Conservation (phyloP, 2,888 invertebrate genomes). For the Iselma pallidipennis region DNA sequence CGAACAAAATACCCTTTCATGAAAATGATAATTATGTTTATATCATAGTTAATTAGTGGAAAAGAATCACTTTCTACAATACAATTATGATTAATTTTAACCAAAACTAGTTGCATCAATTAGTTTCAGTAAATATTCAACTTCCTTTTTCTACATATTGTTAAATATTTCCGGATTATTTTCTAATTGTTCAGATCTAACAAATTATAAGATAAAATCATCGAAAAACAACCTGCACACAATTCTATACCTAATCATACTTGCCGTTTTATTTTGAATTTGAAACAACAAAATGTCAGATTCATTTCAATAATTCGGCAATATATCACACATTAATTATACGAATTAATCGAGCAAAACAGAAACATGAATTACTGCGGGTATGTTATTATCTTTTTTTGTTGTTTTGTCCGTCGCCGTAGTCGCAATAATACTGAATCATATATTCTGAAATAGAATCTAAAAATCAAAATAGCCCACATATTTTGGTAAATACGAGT, state of each 20-base stretch:
- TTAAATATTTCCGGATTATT: conserved; percentile 11
- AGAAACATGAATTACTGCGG: too few relatives aligned
- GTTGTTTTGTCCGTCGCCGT: conserved; percentile 12
- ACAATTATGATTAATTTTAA: background rate
- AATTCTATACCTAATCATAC: conserved; percentile 28
- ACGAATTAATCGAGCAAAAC: conserved; percentile 7
- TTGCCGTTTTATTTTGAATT: conserved; percentile 44
- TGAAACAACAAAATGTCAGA: conserved; percentile 42
- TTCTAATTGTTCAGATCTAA: conserved; percentile 10
- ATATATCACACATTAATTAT: conserved; percentile 1
- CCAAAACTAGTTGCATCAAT: background rate
- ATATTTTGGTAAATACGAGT: conserved; percentile 9
- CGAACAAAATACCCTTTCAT: too few relatives aligned
- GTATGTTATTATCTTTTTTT: too few relatives aligned
- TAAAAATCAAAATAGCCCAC: conserved; percentile 30
- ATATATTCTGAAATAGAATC: conserved; percentile 35
- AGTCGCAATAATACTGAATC: conserved; percentile 36
- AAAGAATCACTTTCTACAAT: background rate
- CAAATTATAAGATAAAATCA: background rate
- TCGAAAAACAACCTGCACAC: background rate
- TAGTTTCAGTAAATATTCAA: background rate
- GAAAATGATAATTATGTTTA: too few relatives aligned
- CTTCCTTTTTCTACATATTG: background rate
- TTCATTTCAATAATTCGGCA: conserved; percentile 23
- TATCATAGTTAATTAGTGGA: background rate